Evolutionary conservation across 2,113 vertebrate species (phyloP), one percentile per base, ranked within the genome.

Genomic region (Prolemur simus): DNA sequence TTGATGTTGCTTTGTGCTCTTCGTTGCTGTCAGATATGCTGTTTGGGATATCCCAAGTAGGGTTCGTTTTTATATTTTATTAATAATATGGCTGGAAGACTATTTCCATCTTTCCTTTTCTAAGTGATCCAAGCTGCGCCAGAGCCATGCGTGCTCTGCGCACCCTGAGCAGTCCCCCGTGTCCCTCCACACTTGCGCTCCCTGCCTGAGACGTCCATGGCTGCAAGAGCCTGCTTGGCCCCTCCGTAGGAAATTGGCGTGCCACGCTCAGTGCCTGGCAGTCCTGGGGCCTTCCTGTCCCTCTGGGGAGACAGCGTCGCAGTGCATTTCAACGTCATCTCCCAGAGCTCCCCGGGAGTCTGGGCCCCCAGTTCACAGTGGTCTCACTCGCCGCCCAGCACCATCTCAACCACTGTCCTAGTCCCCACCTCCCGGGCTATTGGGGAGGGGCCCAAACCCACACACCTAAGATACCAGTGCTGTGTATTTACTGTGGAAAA

Each of bases 81-180:
- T 14, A 52, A 52, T 52, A 45, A 20, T 10, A 15, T 27, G 21
- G 14, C 25, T 8, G 34, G 20, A 83, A 39, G 56, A 60, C 20
- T 21, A 54, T 18, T 37, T 60, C 39, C 42, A 2, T 15, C 58
- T 60, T 5, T 15, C 32, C 45, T 39, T 69, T 45, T 6, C 18
- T 78, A 14, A 54, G 45, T 3, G 4, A 17, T 34, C 39, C 10
- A 15, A 13, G 17, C 29, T 63, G 8, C 2, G 3, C 39, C 21
- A 0, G 54, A 21, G 47, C 58, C 4, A 0, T 13, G 0, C 5
- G 6, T 27, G 1, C 23, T 45, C 15, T 37, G 49, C 18, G 7
- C 18, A n/a, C 21, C 15, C 34, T 1, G 3, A n/a, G 78, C 8
- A 15, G 29, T 32, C 8, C 3, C 3, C 52, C 13, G 32, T 17